These are phyloP conservation scores for Epinotia brunnichana DNA, from an alignment of 2,888 invertebrate genomes.

Conservation along the genomic window DNA sequence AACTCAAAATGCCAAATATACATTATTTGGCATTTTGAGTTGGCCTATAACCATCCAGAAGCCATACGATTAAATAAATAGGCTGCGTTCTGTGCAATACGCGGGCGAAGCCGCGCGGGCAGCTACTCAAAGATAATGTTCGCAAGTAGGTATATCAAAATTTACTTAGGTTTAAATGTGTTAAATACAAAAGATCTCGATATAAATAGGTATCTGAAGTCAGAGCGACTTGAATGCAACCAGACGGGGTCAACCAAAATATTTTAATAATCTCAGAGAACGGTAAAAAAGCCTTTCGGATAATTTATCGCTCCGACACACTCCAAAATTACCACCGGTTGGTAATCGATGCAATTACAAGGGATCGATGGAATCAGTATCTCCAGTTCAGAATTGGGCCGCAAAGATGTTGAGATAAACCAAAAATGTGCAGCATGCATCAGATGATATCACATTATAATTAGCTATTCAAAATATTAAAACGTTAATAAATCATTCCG, in stretches of 20 bases:
- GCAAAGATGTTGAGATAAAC: constrained; percentile 31
- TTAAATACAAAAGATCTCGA: too few species aligned
- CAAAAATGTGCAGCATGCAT: constrained; percentile 19
- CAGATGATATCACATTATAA: constrained; percentile 21
- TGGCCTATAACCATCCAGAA: too few species aligned
- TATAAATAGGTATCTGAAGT: background rate
- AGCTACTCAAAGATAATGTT: too few species aligned
- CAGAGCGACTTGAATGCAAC: background rate
- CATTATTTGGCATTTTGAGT: too few species aligned
- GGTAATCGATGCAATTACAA: constrained; percentile 31
- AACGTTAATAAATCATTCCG: background rate
- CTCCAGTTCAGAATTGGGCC: constrained; percentile 31
- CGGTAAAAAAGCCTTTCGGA: constrained; percentile 32
- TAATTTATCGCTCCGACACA: constrained; percentile 39
- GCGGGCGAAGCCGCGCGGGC: too few species aligned
- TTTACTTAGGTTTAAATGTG: too few species aligned
- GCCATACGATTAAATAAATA: too few species aligned
- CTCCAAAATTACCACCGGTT: constrained; percentile 36
- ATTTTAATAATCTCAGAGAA: constrained; percentile 30
- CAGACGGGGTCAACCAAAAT: constrained; percentile 19
- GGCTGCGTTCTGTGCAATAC: too few species aligned
- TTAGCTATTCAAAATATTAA: background rate
- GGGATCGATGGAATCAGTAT: constrained; percentile 35
- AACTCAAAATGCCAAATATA: too few species aligned
- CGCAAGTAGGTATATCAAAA: too few species aligned